phyloP scores from a whole-genome alignment of 1,140 invertebrate genomes.

The Trichonephila clavata region DNA sequence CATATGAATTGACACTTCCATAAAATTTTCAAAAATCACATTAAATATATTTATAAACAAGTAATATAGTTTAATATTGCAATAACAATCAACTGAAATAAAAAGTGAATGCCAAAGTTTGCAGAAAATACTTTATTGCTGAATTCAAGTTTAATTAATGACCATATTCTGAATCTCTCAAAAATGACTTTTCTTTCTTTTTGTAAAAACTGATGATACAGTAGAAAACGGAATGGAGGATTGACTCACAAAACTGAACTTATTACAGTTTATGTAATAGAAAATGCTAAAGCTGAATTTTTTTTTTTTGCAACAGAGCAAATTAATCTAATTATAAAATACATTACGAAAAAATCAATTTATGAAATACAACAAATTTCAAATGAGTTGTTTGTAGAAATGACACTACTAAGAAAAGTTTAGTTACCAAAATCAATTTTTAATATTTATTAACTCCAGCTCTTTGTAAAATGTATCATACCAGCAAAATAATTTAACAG shows the following conservation, averaged over 20 bases:
- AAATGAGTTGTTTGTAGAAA: background rate
- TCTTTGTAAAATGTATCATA: background rate
- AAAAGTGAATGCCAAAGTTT: constrained; percentile 18
- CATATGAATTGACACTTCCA: too few relatives aligned
- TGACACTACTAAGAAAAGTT: background rate
- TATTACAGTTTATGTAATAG: constrained; percentile 18
- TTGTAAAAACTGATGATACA: constrained; percentile 59
- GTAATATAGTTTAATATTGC: background rate
- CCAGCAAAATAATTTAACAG: background rate
- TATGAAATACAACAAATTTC: background rate
- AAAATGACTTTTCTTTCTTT: constrained; percentile 32
- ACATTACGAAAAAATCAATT: background rate
- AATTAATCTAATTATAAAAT: background rate
- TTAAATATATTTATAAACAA: too few relatives aligned
- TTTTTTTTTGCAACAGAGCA: background rate
- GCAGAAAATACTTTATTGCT: constrained; percentile 73
- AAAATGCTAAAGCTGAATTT: background rate
- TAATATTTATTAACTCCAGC: background rate
- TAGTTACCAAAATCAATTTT: background rate
- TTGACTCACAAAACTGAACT: constrained; percentile 34
- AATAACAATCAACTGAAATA: background rate
- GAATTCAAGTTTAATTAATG: constrained; percentile 12
- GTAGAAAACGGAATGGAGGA: constrained; percentile 51
- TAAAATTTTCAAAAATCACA: too few relatives aligned
- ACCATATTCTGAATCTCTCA: constrained; percentile 5